A percentile compares a stretch with the other conserved stretches of the same genome.
phyloP scores from a whole-genome alignment of 2,113 vertebrate species.

The Nannobrachium achirus region DNA sequence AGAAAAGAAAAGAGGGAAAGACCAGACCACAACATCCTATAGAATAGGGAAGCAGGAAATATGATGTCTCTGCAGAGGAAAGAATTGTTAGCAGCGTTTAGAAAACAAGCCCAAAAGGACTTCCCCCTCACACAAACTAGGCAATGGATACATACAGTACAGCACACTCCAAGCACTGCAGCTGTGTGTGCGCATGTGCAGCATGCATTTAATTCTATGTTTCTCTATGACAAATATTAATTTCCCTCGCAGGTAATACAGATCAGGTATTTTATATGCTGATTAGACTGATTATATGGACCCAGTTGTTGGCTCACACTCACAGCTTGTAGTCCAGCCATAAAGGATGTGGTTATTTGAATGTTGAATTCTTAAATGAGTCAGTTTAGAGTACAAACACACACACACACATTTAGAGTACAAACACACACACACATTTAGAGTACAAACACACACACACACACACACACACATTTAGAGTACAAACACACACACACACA shows the following conservation, averaged over 20 bases:
- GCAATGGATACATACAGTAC: neutral
- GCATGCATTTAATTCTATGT: no score
- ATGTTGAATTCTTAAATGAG: no score
- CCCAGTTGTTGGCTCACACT: neutral
- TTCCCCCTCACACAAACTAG: neutral
- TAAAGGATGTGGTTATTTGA: no score
- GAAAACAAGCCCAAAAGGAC: neutral
- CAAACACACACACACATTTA: no score
- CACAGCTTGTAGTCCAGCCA: neutral
- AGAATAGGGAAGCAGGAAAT: neutral
- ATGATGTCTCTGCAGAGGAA: neutral
- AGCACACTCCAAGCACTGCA: neutral
- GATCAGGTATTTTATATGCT: neutral
- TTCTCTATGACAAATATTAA: neutral
- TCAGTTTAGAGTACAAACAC: no score
- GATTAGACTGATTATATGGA: neutral
- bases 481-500: no score
- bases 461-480: no score
- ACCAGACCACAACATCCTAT: no score
- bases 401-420: no score
- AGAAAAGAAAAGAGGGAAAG: no score
- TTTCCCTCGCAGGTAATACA: neutral
- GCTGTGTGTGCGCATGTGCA: neutral
- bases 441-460: no score
- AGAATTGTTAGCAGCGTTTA: neutral